Conservation (phyloP, 2,113 vertebrate genomes). For the Proterorhinus semilunaris region DNA sequence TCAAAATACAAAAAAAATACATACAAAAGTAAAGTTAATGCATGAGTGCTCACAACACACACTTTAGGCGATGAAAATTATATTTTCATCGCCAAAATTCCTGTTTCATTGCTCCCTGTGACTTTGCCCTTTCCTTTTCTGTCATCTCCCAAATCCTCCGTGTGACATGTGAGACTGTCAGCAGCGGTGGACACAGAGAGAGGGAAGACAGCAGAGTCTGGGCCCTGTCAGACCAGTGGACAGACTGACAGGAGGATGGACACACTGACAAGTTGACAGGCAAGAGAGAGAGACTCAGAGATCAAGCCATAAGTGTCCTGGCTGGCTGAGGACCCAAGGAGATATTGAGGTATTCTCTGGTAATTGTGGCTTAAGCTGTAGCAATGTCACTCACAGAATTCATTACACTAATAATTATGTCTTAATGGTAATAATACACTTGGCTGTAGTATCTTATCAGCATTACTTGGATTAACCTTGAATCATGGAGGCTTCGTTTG, state of each 20-base stretch:
- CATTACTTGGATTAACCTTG: too few species aligned
- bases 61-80: neutral
- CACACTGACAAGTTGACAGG: slow-evolving; percentile 31
- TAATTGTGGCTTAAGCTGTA: slow-evolving; percentile 40
- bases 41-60: too few species aligned
- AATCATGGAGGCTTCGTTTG: too few species aligned
- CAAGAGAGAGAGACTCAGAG: neutral
- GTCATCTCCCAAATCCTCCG: slow-evolving; percentile 36
- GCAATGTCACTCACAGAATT: slow-evolving; percentile 43
- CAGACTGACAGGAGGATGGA: slow-evolving; percentile 37
- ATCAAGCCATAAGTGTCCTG: slow-evolving; percentile 10
- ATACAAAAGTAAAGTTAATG: too few species aligned
- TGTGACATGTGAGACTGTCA: slow-evolving; percentile 43
- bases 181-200: slow-evolving; percentile 1
- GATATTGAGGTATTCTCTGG: slow-evolving; percentile 46
- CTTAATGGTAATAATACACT: too few species aligned
- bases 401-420: slow-evolving; percentile 9
- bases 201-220: slow-evolving; percentile 36
- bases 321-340: slow-evolving; percentile 23
- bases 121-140: slow-evolving; percentile 57
- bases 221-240: slow-evolving; percentile 39
- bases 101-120: slow-evolving; percentile 25
- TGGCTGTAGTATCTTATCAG: too few species aligned
- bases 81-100: too few species aligned
- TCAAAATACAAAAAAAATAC: too few species aligned